Evolutionary conservation across 92 coral and sea anemone species (phyloP).

Genomic region (Umimayanthus kanabou): DNA sequence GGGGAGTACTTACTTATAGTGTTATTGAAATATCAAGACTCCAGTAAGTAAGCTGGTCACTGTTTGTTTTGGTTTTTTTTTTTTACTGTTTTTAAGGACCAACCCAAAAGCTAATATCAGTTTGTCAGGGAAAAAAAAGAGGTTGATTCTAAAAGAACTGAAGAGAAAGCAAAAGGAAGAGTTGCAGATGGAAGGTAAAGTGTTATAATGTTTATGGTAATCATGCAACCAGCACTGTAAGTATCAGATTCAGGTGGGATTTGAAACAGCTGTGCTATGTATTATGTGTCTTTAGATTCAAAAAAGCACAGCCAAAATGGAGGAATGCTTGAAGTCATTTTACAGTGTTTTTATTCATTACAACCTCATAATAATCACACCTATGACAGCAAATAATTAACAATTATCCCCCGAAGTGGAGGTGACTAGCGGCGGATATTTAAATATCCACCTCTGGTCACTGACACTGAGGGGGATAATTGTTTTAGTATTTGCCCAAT

Average conservation of each 20-base stretch:
- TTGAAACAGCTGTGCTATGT: neutral
- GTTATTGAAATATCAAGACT: too few relatives aligned
- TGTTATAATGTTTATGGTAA: neutral
- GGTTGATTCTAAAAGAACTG: constrained; percentile 75
- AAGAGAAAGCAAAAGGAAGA: constrained; percentile 70
- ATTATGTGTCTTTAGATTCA: neutral
- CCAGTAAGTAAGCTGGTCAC: neutral
- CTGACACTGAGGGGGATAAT: too few relatives aligned
- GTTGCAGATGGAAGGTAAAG: constrained; percentile 72
- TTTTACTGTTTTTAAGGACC: constrained; percentile 47
- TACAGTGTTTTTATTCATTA: too few relatives aligned
- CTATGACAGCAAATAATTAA: too few relatives aligned
- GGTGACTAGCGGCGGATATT: too few relatives aligned
- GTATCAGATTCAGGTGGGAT: too few relatives aligned
- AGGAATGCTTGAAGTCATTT: too few relatives aligned
- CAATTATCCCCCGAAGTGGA: too few relatives aligned
- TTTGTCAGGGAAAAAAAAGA: constrained; percentile 87
- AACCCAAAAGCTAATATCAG: constrained; percentile 74
- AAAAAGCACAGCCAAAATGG: too few relatives aligned
- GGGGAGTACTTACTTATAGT: neutral
- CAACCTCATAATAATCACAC: too few relatives aligned
- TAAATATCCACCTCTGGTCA: too few relatives aligned
- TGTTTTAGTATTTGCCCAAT: too few relatives aligned
- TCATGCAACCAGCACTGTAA: neutral
- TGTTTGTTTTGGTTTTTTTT: neutral